phyloP scores from a whole-genome alignment of 1,140 invertebrate genomes.

The Meloidogyne hapla region DNA sequence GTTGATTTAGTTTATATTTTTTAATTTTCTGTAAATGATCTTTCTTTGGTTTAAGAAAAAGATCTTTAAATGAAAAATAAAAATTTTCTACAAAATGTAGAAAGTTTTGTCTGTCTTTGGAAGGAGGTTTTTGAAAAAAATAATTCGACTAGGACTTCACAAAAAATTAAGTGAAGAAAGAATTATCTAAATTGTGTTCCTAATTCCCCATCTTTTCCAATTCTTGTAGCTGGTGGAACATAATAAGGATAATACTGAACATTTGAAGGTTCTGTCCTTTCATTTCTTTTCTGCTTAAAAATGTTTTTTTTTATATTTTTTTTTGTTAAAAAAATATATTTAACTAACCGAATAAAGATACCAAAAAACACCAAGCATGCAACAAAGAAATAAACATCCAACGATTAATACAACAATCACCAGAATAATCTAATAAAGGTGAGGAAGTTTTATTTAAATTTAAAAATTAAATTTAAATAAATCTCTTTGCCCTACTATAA shows the following conservation, averaged over 20 bases:
- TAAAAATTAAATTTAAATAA: too few relatives aligned
- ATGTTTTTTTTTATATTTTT: neutral
- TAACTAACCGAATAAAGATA: constrained; percentile 16
- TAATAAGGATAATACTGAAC: constrained; percentile 6
- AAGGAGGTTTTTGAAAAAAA: neutral
- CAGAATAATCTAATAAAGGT: constrained; percentile 18
- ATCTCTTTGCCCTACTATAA: too few relatives aligned
- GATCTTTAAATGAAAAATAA: too few relatives aligned
- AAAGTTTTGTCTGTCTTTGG: too few relatives aligned
- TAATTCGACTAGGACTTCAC: neutral
- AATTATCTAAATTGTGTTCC: constrained; percentile 1
- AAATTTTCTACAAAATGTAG: too few relatives aligned
- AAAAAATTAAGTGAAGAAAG: neutral
- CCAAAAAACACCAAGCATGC: constrained; percentile 23
- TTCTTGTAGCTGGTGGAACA: neutral
- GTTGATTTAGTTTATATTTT: too few relatives aligned
- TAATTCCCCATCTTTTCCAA: neutral
- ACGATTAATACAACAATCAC: constrained; percentile 21
- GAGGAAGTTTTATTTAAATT: neutral
- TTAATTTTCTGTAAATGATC: too few relatives aligned
- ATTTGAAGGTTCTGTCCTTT: neutral
- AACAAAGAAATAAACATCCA: constrained; percentile 22
- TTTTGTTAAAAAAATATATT: neutral
- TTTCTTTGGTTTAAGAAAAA: too few relatives aligned
- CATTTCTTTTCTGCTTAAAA: neutral